Base-by-base conservation (phyloP, 2,888 invertebrate species). In the Platerodrilus igneus region DNA sequence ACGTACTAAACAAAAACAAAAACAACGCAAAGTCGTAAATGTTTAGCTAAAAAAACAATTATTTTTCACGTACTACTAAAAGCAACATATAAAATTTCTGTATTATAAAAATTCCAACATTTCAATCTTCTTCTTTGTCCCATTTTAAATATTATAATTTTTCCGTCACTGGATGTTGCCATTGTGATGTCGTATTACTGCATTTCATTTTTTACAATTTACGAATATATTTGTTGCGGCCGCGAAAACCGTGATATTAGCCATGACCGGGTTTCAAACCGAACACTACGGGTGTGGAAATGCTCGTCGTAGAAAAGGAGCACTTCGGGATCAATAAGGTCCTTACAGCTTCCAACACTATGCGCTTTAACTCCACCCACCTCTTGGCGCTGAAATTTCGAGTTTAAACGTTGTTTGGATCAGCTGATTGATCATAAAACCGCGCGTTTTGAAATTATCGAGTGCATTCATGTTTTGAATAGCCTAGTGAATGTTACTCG, bases 301-400 rank as follows among this genome's bases (percentile, higher is more conserved):
- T 53, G 48, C 53, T 53, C 58, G 48, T 50, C 58, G 48, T 50
- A 48, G 44, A 42, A 51, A 47, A 52, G 52, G 55, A 56, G 50
- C 59, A 59, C 58, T 61, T 52, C 53, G 55, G 57, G 62, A 63
- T 63, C 63, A 62, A 63, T 63, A 63, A 63, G 59, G 60, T 58
- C 61, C 62, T 58, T 59, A 58, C 60, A 58, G 62, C 61, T 58
- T 63, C 62, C 59, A 60, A 60, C 56, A 45, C 35, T 37, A 37
- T 33, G 11, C 45, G 31, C 45, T 41, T 27, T 36, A n/a, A 34
- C 46, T 28, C 42, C 46, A 41, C 46, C 30, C 39, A 21, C 42
- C 46, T 39, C 42, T 37, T 38, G 35, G 30, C 25, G 34, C 29
- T 25, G 23, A 43, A 38, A 39, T 43, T 37, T 26, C 27, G 29